Conservation (phyloP, 2,888 invertebrate species). For the Camptogramma bilineatum region DNA sequence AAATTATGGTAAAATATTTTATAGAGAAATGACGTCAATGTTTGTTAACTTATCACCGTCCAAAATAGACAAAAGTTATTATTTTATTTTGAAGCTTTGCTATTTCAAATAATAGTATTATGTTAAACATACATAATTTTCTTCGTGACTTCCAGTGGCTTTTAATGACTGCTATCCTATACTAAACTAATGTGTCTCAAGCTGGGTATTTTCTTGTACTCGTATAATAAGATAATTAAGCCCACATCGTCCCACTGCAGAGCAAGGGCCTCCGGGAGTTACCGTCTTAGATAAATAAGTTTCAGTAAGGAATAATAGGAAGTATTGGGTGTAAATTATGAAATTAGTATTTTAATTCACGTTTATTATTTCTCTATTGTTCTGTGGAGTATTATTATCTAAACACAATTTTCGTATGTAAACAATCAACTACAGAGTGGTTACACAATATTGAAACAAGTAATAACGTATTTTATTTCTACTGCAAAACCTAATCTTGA, state of each 20-base stretch:
- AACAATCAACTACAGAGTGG: conserved; percentile 13
- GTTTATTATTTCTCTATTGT: conserved; percentile 23
- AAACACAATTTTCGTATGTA: conserved; percentile 15
- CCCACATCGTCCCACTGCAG: no score
- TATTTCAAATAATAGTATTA: no score
- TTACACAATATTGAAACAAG: conserved; percentile 5
- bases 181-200: no score
- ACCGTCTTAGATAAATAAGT: not conserved
- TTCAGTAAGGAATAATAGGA: not conserved
- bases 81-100: no score
- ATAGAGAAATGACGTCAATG: not conserved
- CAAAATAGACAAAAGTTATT: no score
- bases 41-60: no score
- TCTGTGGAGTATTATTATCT: conserved; percentile 5
- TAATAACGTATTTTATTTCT: not conserved
- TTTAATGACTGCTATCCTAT: no score
- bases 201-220: no score
- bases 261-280: no score
- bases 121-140: no score
- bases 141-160: no score
- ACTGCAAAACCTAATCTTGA: not conserved
- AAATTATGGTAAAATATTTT: not conserved
- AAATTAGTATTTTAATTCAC: conserved; percentile 5
- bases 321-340: not conserved
- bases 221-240: no score